These are phyloP conservation scores for Phenganax subtilis DNA, from an alignment of 92 coral and sea anemone genomes.

Conservation along the genomic window DNA sequence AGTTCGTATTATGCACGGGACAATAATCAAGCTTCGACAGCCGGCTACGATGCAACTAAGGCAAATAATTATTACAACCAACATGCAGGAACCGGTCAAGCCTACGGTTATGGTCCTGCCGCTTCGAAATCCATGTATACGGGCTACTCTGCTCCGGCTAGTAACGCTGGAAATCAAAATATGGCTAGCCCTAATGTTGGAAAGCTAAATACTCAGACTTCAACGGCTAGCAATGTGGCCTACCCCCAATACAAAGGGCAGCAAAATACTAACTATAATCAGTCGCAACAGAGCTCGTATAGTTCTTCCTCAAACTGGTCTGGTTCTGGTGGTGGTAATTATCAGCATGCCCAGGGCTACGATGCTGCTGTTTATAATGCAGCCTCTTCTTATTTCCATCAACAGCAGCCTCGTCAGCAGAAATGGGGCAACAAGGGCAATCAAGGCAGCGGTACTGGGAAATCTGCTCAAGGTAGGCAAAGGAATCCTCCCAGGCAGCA, in stretches of 20 bases:
- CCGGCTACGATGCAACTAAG: slow-evolving; percentile 20
- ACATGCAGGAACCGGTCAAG: slow-evolving; percentile 73
- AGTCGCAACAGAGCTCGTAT: slow-evolving; percentile 59
- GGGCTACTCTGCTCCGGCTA: slow-evolving; percentile 14
- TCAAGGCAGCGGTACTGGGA: slow-evolving; percentile 42
- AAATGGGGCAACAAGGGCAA: slow-evolving; percentile 74
- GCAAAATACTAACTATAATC: slow-evolving; percentile 70
- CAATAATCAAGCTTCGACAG: slow-evolving; percentile 61
- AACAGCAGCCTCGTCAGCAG: slow-evolving; percentile 73
- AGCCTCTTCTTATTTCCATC: slow-evolving; percentile 92
- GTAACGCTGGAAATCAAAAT: slow-evolving; percentile 9
- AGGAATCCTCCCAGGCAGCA: slow-evolving; percentile 89
- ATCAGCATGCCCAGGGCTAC: slow-evolving; percentile 91
- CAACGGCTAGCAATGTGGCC: slow-evolving; percentile 74
- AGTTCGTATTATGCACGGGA: slow-evolving; percentile 82
- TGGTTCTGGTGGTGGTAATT: slow-evolving; percentile 55
- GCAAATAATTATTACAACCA: slow-evolving; percentile 63
- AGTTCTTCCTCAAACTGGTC: slow-evolving; percentile 71
- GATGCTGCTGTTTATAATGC: slow-evolving; percentile 98
- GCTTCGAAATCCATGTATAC: slow-evolving; percentile 49
- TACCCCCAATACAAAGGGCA: slow-evolving; percentile 88
- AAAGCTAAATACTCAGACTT: slow-evolving; percentile 68
- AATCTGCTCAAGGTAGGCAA: slow-evolving; percentile 58
- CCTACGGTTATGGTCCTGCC: slow-evolving; percentile 80
- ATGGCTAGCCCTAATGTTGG: background rate